These are phyloP conservation scores for Holothuria leucospilota DNA, from an alignment of 53 echinoderm and acorn worm genomes.

Conservation along the genomic window DNA sequence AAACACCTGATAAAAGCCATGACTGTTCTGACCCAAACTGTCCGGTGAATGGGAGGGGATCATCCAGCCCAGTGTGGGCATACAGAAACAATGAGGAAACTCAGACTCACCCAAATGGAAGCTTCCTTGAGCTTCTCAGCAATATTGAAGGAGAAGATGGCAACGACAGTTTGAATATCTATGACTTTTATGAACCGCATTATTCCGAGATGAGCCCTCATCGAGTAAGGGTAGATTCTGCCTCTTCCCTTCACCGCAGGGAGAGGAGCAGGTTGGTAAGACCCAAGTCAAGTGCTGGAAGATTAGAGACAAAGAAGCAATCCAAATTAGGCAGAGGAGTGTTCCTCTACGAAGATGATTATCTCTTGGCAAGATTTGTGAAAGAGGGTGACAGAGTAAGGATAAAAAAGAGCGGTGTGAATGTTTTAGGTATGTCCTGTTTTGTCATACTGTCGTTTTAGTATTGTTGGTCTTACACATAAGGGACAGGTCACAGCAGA, in stretches of 20 bases:
- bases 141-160: conserved; percentile 39
- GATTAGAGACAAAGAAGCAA: conserved; percentile 60
- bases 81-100: conserved; percentile 2
- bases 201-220: conserved; percentile 44
- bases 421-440: conserved; percentile 46
- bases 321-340: conserved; percentile 69
- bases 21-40: conserved; percentile 26
- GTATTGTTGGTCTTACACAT: background rate
- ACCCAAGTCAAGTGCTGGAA: conserved; percentile 77
- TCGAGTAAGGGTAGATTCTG: background rate
- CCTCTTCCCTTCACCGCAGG: conserved; percentile 5
- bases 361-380: conserved; percentile 83
- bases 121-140: conserved; percentile 72
- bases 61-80: conserved; percentile 39
- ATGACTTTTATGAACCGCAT: conserved; percentile 85
- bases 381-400: conserved; percentile 87
- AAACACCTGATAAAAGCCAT: conserved; percentile 10
- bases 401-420: conserved; percentile 69
- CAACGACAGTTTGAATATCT: conserved; percentile 71
- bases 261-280: conserved; percentile 22
- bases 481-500: too few species aligned
- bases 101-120: conserved; percentile 54
- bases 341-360: conserved; percentile 89
- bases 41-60: conserved; percentile 23
- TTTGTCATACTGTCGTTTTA: background rate